A percentile compares a stretch with the other conserved stretches of the same genome.
These are phyloP conservation scores for Catharus bicknelli DNA, from an alignment of 2,113 vertebrate genomes.

Conservation along the genomic window DNA sequence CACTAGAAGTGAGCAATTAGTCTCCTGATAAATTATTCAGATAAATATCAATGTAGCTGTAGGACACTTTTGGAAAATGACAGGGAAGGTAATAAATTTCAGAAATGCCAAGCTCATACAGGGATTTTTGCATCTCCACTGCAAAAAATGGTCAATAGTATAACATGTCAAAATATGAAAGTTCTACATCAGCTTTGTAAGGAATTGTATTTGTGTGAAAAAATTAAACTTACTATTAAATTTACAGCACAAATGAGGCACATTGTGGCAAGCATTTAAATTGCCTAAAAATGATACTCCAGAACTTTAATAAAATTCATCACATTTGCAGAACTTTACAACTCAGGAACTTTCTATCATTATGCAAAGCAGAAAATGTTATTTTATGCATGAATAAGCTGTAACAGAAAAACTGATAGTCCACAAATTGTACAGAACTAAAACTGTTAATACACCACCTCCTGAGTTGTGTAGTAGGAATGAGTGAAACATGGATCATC, in stretches of 20 bases:
- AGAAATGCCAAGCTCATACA: not conserved
- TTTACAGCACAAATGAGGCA: not conserved
- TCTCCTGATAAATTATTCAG: not conserved
- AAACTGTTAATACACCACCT: not conserved
- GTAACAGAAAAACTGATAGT: not conserved
- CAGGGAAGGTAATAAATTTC: not conserved
- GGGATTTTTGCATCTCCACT: not conserved
- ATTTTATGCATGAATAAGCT: not conserved
- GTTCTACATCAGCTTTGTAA: not conserved
- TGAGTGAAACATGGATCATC: rapidly evolving
- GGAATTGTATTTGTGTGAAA: not conserved
- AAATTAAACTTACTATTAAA: not conserved
- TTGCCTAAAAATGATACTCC: not conserved
- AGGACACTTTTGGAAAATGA: not conserved
- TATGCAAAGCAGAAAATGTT: not conserved
- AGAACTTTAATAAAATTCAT: not conserved
- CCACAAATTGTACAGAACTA: not conserved
- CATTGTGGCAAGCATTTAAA: not conserved
- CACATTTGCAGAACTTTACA: not conserved
- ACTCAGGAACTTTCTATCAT: not conserved
- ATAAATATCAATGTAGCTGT: not conserved
- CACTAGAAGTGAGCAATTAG: not conserved
- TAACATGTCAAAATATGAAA: not conserved
- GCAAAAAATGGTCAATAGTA: not conserved
- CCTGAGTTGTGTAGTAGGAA: not conserved